phyloP scores from a whole-genome alignment of 2,888 invertebrate species.

The Oligia strigilis region DNA sequence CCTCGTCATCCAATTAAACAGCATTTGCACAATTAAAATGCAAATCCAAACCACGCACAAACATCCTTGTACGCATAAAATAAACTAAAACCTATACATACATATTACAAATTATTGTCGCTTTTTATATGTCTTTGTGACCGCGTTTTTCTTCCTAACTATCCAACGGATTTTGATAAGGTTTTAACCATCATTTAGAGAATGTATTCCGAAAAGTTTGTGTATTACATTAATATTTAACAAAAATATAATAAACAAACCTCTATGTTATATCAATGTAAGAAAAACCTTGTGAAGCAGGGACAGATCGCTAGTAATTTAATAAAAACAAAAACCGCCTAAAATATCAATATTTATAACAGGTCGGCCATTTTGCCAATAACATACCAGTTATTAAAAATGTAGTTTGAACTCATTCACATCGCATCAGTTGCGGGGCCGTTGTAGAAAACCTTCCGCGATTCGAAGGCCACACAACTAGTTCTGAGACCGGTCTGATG shows the following conservation, averaged over 20 bases:
- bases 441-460: conserved; percentile 83
- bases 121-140: not conserved
- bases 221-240: not conserved
- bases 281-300: not conserved
- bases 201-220: not conserved
- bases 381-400: conserved; percentile 53
- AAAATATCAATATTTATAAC: conserved; percentile 45
- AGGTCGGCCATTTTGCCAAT: conserved; percentile 48
- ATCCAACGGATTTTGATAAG: not conserved
- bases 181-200: not conserved
- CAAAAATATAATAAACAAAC: not conserved
- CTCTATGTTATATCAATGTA: not conserved
- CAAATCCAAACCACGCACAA: conserved; percentile 16
- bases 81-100: not conserved
- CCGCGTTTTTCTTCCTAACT: not conserved
- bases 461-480: conserved; percentile 84
- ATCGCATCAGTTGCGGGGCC: conserved; percentile 75
- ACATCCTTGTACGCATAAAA: conserved; percentile 2
- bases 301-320: not conserved
- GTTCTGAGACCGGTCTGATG: conserved; percentile 81
- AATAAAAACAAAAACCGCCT: conserved; percentile 16
- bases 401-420: conserved; percentile 50
- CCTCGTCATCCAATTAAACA: conserved; percentile 11
- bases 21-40: conserved; percentile 32
- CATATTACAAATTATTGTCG: not conserved